Conservation (phyloP, 2,888 invertebrate species). For the Lithosia quadra region DNA sequence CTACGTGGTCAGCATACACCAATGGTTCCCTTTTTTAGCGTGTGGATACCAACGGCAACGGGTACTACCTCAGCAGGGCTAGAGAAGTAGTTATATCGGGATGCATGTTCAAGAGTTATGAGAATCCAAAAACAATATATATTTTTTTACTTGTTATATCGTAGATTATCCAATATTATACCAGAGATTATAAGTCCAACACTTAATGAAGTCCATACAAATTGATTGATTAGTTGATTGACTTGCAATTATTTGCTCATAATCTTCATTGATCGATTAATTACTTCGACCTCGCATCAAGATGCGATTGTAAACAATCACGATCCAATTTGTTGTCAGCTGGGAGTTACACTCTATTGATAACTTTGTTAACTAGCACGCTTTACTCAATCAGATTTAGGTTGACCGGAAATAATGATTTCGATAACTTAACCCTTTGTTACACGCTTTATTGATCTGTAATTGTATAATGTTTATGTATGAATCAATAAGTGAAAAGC, state of each 20-base stretch:
- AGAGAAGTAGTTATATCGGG: too few relatives aligned
- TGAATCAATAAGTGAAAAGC: background rate
- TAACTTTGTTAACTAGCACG: background rate
- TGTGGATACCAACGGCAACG: too few relatives aligned
- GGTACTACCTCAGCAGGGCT: too few relatives aligned
- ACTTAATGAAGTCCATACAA: background rate
- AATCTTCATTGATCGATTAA: background rate
- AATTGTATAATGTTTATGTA: background rate
- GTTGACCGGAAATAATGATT: background rate
- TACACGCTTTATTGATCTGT: background rate
- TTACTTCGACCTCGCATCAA: background rate
- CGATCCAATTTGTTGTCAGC: background rate
- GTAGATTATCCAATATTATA: too few relatives aligned
- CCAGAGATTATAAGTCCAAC: background rate
- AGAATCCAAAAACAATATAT: too few relatives aligned
- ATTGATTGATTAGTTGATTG: background rate
- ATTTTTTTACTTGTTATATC: background rate
- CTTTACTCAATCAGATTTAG: background rate
- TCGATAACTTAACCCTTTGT: background rate
- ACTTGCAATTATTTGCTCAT: background rate
- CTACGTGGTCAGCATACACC: too few relatives aligned
- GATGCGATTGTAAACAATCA: background rate
- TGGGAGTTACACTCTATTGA: background rate
- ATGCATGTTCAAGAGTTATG: too few relatives aligned
- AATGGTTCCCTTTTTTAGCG: too few relatives aligned